Conservation (phyloP, 2,797 vertebrate species). For the Peromyscus attwateri region DNA sequence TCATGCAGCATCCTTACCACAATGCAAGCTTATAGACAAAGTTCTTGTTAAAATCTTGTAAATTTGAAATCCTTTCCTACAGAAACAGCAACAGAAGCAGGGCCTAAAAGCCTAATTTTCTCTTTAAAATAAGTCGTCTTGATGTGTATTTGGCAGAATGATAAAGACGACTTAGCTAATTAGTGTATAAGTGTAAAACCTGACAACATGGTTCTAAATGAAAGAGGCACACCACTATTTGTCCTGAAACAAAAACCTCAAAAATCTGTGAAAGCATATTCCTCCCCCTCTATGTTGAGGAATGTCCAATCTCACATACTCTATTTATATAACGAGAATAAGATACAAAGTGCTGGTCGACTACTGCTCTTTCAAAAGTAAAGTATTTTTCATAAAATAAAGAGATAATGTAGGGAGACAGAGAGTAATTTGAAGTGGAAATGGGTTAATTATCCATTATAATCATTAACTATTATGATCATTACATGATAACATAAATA, state of each 20-base stretch:
- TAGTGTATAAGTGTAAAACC: background rate
- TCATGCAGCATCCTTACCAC: background rate
- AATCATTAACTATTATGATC: background rate
- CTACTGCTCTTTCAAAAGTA: background rate
- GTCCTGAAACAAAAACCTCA: background rate
- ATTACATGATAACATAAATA: background rate
- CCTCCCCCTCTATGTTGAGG: background rate
- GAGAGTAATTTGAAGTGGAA: background rate
- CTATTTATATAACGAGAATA: background rate
- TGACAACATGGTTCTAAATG: background rate
- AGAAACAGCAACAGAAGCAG: background rate
- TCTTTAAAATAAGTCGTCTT: background rate
- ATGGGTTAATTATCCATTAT: background rate
- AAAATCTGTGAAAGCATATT: background rate
- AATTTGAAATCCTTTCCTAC: background rate
- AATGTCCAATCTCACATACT: background rate
- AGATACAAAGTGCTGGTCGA: background rate
- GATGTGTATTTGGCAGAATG: background rate
- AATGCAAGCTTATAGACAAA: background rate
- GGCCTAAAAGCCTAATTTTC: background rate
- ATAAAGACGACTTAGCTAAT: background rate
- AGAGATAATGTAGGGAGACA: background rate
- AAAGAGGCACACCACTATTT: background rate
- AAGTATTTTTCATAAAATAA: background rate
- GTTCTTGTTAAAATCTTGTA: background rate